Conservation (phyloP, 2,113 vertebrate genomes). For the Psilopsiagon aurifrons region DNA sequence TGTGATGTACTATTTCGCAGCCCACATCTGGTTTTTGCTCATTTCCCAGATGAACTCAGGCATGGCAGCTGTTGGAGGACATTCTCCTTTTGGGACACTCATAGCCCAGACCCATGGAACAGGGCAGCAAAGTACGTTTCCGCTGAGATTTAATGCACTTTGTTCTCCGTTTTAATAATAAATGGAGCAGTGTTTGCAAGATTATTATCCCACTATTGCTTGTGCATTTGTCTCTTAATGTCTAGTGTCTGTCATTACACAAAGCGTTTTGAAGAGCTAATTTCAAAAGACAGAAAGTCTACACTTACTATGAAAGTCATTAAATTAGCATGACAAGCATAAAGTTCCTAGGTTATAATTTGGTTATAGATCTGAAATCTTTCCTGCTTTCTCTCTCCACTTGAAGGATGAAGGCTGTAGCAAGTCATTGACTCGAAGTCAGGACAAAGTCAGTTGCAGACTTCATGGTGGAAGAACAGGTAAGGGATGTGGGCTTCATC, state of each 20-base stretch:
- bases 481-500: background rate
- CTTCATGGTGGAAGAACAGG: background rate
- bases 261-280: conserved; percentile 73
- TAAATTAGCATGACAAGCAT: conserved; percentile 71
- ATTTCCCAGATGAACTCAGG: background rate
- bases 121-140: background rate
- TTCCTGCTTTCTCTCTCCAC: conserved; percentile 35
- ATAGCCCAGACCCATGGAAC: background rate
- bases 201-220: conserved; percentile 64
- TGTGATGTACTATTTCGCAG: background rate
- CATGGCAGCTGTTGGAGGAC: background rate
- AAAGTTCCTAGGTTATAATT: conserved; percentile 71
- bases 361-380: conserved; percentile 69
- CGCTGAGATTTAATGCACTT: conserved; percentile 24
- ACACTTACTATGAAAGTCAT: conserved; percentile 73
- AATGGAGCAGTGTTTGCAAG: conserved; percentile 59
- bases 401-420: conserved; percentile 40
- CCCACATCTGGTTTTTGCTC: background rate
- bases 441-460: background rate
- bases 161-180: conserved; percentile 46
- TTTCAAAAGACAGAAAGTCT: conserved; percentile 75
- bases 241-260: conserved; percentile 74
- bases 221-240: conserved; percentile 67
- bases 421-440: background rate
- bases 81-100: background rate